These are phyloP conservation scores for Boleophthalmus pectinirostris DNA, from an alignment of 2,113 vertebrate species.

Conservation along the genomic window DNA sequence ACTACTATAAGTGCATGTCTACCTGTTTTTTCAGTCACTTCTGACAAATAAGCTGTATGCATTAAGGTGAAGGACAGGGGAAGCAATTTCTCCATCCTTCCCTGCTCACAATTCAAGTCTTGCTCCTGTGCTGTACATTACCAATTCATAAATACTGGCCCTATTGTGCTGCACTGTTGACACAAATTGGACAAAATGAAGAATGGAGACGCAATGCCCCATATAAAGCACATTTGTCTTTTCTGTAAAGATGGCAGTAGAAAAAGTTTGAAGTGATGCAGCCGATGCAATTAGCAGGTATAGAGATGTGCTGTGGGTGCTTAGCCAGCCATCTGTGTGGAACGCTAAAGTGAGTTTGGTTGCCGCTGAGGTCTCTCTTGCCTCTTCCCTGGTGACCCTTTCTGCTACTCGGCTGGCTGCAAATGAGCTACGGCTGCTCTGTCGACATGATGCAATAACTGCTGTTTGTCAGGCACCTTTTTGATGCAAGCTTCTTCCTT, in stretches of 20 bases:
- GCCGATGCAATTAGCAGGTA: conserved; percentile 58
- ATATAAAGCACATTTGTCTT: conserved; percentile 61
- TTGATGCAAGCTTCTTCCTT: conserved; percentile 41
- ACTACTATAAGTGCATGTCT: conserved; percentile 18
- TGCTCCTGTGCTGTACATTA: conserved; percentile 47
- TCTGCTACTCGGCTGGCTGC: conserved; percentile 29
- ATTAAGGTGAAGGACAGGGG: conserved; percentile 52
- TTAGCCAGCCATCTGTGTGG: conserved; percentile 42
- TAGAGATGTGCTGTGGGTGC: conserved; percentile 26
- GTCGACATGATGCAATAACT: conserved; percentile 42
- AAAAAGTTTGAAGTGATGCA: conserved; percentile 47
- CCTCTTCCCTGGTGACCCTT: conserved; percentile 37
- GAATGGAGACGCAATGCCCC: conserved; percentile 61
- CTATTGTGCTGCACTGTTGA: conserved; percentile 57
- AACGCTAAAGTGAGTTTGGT: conserved; percentile 34
- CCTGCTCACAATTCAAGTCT: conserved; percentile 43
- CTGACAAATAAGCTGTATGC: conserved; percentile 53
- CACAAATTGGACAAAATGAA: conserved; percentile 61
- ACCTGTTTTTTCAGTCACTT: conserved; percentile 26
- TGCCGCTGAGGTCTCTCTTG: conserved; percentile 19
- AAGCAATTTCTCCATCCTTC: conserved; percentile 53
- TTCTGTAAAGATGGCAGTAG: conserved; percentile 49
- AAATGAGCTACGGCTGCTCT: conserved; percentile 31
- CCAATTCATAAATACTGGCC: conserved; percentile 54
- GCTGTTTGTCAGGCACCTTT: conserved; percentile 30